A percentile compares a stretch with the other conserved stretches of the same genome.
Conservation (phyloP, 2,113 vertebrate species). For the Microcebus murinus region DNA sequence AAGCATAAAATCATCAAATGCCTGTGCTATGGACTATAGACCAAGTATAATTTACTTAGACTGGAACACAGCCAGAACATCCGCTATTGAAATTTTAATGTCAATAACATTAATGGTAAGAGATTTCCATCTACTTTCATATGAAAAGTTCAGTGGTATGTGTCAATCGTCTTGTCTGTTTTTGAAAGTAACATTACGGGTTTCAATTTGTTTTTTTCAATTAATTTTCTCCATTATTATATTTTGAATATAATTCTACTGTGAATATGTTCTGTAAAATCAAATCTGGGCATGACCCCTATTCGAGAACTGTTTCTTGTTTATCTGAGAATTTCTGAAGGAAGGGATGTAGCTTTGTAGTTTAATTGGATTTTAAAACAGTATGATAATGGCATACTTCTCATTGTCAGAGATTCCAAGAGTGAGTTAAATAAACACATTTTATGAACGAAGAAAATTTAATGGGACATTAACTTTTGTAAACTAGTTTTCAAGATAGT, state of each 20-base stretch:
- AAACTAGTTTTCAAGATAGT: constrained; percentile 35
- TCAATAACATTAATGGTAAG: neutral
- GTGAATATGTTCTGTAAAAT: constrained; percentile 47
- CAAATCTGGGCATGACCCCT: neutral
- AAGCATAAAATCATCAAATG: constrained; percentile 49
- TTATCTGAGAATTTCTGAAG: neutral
- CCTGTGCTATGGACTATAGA: neutral
- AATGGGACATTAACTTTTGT: constrained; percentile 47
- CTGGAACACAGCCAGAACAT: constrained; percentile 35
- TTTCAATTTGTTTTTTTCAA: constrained; percentile 44
- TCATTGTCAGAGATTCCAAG: constrained; percentile 29
- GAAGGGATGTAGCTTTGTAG: neutral
- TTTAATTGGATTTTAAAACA: constrained; percentile 35
- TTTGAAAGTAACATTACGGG: neutral
- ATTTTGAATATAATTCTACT: neutral
- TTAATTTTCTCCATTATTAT: constrained; percentile 36
- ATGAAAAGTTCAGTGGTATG: neutral
- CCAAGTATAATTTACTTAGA: constrained; percentile 44
- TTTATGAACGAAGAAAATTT: constrained; percentile 15
- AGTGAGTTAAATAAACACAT: constrained; percentile 43
- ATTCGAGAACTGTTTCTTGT: neutral
- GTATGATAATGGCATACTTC: neutral
- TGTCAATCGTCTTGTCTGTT: constrained; percentile 27
- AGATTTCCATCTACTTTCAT: constrained; percentile 33
- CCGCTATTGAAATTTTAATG: constrained; percentile 65